These are phyloP conservation scores for Xestia c-nigrum DNA, from an alignment of 2,888 invertebrate genomes.

Conservation along the genomic window DNA sequence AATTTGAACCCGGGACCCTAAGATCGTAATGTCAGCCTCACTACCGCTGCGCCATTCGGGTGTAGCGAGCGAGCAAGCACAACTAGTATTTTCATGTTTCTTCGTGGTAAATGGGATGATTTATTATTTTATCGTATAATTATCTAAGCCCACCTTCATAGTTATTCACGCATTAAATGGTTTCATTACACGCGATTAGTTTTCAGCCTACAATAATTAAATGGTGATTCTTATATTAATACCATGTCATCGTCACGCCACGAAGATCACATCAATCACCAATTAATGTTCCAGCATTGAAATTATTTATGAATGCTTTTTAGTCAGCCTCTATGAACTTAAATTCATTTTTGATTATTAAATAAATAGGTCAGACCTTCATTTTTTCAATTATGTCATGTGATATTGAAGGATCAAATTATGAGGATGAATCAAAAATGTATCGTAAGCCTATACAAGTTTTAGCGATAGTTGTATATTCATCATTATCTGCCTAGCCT, in stretches of 20 bases:
- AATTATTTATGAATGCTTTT: constrained; percentile 28
- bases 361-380: neutral
- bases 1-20: too few relatives aligned
- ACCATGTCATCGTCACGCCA: constrained; percentile 22
- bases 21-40: too few relatives aligned
- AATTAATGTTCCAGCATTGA: constrained; percentile 48
- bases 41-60: too few relatives aligned
- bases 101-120: too few relatives aligned
- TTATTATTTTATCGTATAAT: neutral
- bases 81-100: too few relatives aligned
- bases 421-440: too few relatives aligned
- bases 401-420: neutral
- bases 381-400: neutral
- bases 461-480: too few relatives aligned
- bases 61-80: too few relatives aligned
- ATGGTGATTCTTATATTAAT: constrained; percentile 7
- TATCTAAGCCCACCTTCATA: neutral
- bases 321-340: neutral
- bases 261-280: neutral
- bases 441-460: too few relatives aligned
- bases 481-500: too few relatives aligned
- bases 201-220: constrained; percentile 3
- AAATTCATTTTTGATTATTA: neutral
- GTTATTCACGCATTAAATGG: constrained; percentile 29
- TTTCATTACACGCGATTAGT: constrained; percentile 13